Conservation (phyloP, 2,113 vertebrate genomes). For the Illadopsis cleaveri region DNA sequence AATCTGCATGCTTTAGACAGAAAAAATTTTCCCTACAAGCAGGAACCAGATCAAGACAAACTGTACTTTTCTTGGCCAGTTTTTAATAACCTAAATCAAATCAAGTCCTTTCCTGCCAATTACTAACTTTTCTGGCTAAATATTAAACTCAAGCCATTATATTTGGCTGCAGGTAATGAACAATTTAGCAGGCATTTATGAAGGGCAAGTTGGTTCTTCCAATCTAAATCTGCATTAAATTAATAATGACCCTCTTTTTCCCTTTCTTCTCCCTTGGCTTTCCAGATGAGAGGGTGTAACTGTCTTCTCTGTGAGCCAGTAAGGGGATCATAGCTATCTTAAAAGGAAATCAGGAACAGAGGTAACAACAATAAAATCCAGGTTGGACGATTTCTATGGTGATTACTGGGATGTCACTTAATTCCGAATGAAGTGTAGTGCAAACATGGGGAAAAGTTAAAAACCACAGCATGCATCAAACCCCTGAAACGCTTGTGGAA, state of each 20-base stretch:
- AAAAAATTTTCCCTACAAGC: constrained; percentile 39
- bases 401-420: neutral
- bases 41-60: constrained; percentile 49
- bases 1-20: constrained; percentile 24
- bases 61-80: neutral
- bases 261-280: neutral
- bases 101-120: constrained; percentile 43
- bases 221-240: neutral
- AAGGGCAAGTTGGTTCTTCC: constrained; percentile 14
- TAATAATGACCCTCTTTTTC: neutral
- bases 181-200: constrained; percentile 15
- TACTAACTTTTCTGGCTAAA: constrained; percentile 30
- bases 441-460: neutral
- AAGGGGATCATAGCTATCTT: neutral
- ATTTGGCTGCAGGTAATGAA: constrained; percentile 42
- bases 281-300: neutral
- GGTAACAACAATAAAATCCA: neutral
- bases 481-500: neutral
- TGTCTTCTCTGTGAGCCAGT: neutral
- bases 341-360: neutral
- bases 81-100: constrained; percentile 43
- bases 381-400: accelerated
- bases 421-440: neutral
- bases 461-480: neutral
- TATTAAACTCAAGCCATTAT: constrained; percentile 15